Percentiles rank a stretch among this genome's conserved stretches.
phyloP scores from a whole-genome alignment of 2,797 vertebrate species.

The Sebastes miniatus region DNA sequence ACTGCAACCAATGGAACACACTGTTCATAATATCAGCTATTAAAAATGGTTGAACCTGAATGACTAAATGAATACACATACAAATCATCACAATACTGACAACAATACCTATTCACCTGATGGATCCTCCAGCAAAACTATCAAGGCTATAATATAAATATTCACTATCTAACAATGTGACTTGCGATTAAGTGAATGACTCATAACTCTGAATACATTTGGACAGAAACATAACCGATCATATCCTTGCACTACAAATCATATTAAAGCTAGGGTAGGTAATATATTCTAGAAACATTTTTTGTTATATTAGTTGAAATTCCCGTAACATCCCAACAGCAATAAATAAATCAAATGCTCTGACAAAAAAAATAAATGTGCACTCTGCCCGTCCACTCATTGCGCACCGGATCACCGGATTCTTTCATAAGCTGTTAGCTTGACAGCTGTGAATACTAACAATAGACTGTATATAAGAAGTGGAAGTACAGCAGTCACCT shows the following conservation, averaged over 20 bases:
- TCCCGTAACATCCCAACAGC: too few species aligned
- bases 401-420: too few species aligned
- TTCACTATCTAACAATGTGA: background rate
- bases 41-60: slow-evolving; percentile 1
- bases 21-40: background rate
- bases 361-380: too few species aligned
- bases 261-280: background rate
- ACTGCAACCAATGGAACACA: slow-evolving; percentile 1
- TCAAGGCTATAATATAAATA: background rate
- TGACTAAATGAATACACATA: background rate
- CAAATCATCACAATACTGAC: background rate
- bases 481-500: too few species aligned
- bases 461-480: too few species aligned
- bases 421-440: background rate
- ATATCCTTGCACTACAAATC: background rate
- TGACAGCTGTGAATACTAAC: background rate
- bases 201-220: background rate
- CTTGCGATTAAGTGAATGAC: background rate
- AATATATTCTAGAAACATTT: too few species aligned
- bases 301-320: too few species aligned
- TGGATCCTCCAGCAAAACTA: background rate
- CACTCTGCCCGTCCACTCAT: too few species aligned
- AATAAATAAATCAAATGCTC: too few species aligned
- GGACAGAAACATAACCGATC: background rate
- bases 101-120: background rate